Evolutionary conservation across 2,113 vertebrate species (phyloP).

Genomic region (Dromas ardeola): DNA sequence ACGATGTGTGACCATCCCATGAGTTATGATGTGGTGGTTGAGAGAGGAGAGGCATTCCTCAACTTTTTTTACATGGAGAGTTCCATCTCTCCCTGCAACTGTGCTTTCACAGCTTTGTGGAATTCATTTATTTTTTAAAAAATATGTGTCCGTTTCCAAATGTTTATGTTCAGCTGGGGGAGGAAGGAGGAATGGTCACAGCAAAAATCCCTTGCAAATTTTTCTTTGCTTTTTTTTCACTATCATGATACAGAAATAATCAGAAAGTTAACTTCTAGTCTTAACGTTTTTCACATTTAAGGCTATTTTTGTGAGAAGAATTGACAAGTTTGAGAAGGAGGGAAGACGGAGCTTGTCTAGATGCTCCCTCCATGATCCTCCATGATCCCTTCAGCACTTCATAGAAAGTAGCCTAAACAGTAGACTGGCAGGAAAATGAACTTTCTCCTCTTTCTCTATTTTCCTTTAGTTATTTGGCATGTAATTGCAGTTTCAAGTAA

Average conservation of each 20-base stretch:
- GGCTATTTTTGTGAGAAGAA: neutral
- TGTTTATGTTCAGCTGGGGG: neutral
- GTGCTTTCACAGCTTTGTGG: neutral
- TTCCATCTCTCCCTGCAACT: neutral
- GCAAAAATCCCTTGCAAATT: neutral
- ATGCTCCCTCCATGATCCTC: neutral
- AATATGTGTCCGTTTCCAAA: neutral
- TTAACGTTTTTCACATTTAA: rapidly evolving
- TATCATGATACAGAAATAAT: neutral
- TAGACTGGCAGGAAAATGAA: neutral
- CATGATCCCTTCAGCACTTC: neutral
- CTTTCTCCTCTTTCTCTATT: neutral
- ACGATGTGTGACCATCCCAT: neutral
- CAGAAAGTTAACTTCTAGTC: neutral
- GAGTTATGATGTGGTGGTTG: neutral
- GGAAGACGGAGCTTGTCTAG: neutral
- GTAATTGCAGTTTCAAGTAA: neutral
- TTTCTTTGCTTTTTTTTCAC: neutral
- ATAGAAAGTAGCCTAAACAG: neutral
- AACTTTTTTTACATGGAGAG: neutral
- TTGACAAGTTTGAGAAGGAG: neutral
- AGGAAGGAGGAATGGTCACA: neutral
- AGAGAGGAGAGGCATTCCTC: neutral
- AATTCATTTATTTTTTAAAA: neutral
- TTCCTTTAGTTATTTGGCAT: neutral